These are phyloP conservation scores for Oncopeltus fasciatus DNA, from an alignment of 1,140 invertebrate species.

Conservation along the genomic window DNA sequence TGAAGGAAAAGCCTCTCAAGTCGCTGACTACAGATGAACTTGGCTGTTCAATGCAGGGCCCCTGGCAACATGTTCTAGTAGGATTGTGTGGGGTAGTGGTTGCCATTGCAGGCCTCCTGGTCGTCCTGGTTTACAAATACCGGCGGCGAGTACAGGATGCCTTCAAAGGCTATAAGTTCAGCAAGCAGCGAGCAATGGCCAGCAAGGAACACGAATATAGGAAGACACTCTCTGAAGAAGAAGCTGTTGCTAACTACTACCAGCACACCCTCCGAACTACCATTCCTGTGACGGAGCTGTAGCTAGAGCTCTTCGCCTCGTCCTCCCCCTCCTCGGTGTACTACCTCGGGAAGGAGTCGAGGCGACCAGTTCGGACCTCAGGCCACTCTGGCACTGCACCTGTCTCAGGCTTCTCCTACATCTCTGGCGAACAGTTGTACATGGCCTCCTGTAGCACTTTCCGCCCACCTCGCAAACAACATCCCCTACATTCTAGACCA, in stretches of 20 bases:
- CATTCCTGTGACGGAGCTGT: conserved; percentile 81
- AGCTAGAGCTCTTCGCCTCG: conserved; percentile 62
- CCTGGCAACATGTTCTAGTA: conserved; percentile 60
- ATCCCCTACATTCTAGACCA: background rate
- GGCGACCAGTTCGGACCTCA: conserved; percentile 29
- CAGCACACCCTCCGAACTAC: conserved; percentile 41
- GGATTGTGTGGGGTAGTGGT: conserved; percentile 52
- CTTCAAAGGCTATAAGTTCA: conserved; percentile 70
- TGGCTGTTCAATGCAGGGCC: conserved; percentile 60
- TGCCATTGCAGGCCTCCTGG: conserved; percentile 47
- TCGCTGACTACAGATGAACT: conserved; percentile 56
- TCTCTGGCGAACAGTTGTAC: conserved; percentile 39
- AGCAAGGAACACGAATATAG: conserved; percentile 75
- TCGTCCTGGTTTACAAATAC: conserved; percentile 59
- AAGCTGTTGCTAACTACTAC: conserved; percentile 41
- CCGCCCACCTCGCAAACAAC: background rate
- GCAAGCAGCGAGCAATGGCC: conserved; percentile 48
- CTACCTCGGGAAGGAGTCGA: conserved; percentile 36
- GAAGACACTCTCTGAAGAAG: conserved; percentile 72
- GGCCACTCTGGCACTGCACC: conserved; percentile 9
- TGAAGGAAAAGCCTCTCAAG: conserved; percentile 51
- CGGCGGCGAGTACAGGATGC: conserved; percentile 56
- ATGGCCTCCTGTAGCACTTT: conserved; percentile 18
- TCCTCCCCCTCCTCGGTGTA: conserved; percentile 39
- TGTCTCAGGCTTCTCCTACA: conserved; percentile 47